phyloP scores from a whole-genome alignment of 2,113 vertebrate genomes.

The Riparia riparia region DNA sequence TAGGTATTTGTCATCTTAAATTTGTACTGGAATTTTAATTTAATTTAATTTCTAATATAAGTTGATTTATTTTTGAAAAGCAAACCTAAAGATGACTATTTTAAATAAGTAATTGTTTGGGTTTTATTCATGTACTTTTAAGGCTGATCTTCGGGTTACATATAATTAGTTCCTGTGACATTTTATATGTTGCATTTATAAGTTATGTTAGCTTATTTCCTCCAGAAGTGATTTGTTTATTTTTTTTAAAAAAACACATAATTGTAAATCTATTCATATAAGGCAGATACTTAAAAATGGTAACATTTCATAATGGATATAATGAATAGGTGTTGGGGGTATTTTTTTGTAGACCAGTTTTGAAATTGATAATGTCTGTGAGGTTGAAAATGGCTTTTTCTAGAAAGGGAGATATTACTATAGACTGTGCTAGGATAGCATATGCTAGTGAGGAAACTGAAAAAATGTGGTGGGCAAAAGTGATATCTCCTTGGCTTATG shows the following conservation, averaged over 20 bases:
- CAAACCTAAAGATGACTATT: background rate
- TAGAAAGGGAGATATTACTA: slow-evolving; percentile 3
- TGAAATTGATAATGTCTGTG: background rate
- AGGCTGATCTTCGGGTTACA: background rate
- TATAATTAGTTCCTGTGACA: background rate
- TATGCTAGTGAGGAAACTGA: slow-evolving; percentile 16
- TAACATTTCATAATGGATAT: background rate
- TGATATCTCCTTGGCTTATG: background rate
- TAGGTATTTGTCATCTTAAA: background rate
- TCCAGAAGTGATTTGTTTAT: background rate
- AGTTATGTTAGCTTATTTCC: background rate
- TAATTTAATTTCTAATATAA: background rate
- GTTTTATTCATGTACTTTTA: background rate
- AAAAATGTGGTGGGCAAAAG: background rate
- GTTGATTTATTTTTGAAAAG: background rate
- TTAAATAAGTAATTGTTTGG: background rate
- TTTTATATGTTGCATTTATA: background rate
- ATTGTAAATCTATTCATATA: background rate
- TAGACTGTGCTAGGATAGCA: background rate
- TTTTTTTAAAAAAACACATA: background rate
- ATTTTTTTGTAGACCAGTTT: background rate
- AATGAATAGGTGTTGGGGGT: background rate
- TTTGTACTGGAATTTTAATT: background rate
- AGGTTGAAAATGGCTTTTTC: background rate
- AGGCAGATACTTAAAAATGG: background rate